phyloP scores from a whole-genome alignment of 2,113 vertebrate species.

The Climacteris rufus region DNA sequence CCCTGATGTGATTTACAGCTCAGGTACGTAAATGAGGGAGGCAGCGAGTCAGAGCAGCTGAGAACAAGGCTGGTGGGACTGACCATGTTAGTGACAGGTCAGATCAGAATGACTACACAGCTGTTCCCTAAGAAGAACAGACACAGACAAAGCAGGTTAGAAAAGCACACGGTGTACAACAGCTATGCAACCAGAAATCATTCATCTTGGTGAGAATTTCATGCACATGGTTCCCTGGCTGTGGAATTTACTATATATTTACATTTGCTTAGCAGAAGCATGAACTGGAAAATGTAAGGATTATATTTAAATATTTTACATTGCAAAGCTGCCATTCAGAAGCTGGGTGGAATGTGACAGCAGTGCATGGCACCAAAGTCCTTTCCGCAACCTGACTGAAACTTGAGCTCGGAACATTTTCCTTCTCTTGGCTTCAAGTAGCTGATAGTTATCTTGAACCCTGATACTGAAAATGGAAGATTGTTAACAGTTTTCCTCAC shows the following conservation, averaged over 20 bases:
- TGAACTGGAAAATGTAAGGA: background rate
- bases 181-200: background rate
- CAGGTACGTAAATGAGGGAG: background rate
- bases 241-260: background rate
- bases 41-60: background rate
- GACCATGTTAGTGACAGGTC: background rate
- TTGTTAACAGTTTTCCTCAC: background rate
- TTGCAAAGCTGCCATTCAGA: background rate
- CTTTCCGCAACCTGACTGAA: background rate
- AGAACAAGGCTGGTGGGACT: background rate
- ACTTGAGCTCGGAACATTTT: background rate
- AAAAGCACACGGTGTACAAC: background rate
- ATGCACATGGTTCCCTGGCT: background rate
- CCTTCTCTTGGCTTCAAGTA: background rate
- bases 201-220: background rate
- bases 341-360: background rate
- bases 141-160: background rate
- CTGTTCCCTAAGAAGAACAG: background rate
- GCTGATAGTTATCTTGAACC: background rate
- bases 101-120: background rate
- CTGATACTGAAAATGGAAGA: background rate
- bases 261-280: background rate
- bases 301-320: background rate
- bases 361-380: background rate
- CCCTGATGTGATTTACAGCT: background rate